Evolutionary conservation across 2,797 vertebrate genomes (phyloP), one percentile per base, ranked within the genome.

Genomic region (Phrynocephalus forsythii): DNA sequence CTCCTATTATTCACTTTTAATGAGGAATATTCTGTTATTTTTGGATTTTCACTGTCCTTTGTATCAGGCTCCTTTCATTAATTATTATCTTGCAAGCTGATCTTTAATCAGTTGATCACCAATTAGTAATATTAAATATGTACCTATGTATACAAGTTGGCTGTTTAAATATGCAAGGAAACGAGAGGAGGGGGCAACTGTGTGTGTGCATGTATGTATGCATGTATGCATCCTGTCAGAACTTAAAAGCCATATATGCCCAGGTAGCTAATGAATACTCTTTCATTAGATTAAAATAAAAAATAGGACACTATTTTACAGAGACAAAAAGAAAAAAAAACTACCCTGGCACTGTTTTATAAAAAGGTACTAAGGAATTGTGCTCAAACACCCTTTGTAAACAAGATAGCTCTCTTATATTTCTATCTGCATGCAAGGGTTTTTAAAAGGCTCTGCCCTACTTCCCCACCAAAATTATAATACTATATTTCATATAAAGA

Each of bases 401-500:
- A 95, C 91, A 96, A 93, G 85, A 88, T 76, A 20, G 82, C 10
- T 33, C 79, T 71, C 90, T 92, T 90, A 87, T 91, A 91, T 66
- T 56, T 84, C 94, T 89, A 91, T 71, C 67, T 93, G 82, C 15
- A 52, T 88, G 56, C 15, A 79, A 89, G 86, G 86, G 92, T 92
- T 94, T 90, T 82, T 86, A 86, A 56, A 38, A 80, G 87, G 93
- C 93, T 96, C 83, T 93, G 93, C 89, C 88, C 89, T 94, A 94
- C 89, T 95, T 93, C 89, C 91, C 92, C 84, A 94, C 90, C 86
- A 95, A 95, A 96, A 97, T 96, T 96, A 95, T 95, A 92, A 96
- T 96, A 96, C 96, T 93, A 84, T 94, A 90, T 95, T 96, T 96
- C 90, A 96, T 96, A 94, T 93, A 96, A 96, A 96, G 91, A 86